phyloP scores from a whole-genome alignment of 2,797 vertebrate species.

The Pipistrellus kuhlii region DNA sequence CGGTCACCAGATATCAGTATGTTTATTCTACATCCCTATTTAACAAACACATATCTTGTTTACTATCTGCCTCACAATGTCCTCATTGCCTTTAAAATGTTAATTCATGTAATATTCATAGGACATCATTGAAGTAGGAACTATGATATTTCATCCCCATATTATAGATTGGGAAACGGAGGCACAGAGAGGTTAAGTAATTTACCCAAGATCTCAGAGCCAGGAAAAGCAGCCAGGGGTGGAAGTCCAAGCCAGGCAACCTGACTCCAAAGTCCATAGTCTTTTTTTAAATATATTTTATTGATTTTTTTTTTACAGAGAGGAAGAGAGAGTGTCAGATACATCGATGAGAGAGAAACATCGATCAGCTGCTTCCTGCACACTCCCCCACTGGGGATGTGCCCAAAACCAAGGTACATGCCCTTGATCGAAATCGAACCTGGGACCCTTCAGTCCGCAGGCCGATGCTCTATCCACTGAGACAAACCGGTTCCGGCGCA shows the following conservation, averaged over 20 bases:
- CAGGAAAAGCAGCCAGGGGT: background rate
- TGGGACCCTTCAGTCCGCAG: too few relatives aligned
- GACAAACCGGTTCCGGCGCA: too few relatives aligned
- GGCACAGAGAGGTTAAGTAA: background rate
- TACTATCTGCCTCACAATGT: background rate
- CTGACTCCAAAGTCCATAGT: background rate
- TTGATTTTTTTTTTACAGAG: too few relatives aligned
- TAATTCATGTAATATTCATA: slow-evolving; percentile 15
- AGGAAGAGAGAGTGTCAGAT: too few relatives aligned
- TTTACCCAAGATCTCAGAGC: background rate
- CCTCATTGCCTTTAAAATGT: slow-evolving; percentile 23
- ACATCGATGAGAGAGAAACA: too few relatives aligned
- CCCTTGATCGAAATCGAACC: too few relatives aligned
- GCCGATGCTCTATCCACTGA: too few relatives aligned
- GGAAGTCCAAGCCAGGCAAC: background rate
- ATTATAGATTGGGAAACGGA: slow-evolving; percentile 23
- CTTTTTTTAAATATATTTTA: background rate
- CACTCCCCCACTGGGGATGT: too few relatives aligned
- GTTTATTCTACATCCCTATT: slow-evolving; percentile 46
- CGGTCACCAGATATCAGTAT: background rate
- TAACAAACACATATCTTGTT: background rate
- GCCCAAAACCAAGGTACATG: too few relatives aligned
- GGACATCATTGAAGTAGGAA: background rate
- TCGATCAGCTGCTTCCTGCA: too few relatives aligned
- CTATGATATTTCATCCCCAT: background rate